A percentile compares a stretch with the other conserved stretches of the same genome.
Evolutionary conservation across 2,888 invertebrate species (phyloP).

Genomic region (Leptinotarsa tumamoca): DNA sequence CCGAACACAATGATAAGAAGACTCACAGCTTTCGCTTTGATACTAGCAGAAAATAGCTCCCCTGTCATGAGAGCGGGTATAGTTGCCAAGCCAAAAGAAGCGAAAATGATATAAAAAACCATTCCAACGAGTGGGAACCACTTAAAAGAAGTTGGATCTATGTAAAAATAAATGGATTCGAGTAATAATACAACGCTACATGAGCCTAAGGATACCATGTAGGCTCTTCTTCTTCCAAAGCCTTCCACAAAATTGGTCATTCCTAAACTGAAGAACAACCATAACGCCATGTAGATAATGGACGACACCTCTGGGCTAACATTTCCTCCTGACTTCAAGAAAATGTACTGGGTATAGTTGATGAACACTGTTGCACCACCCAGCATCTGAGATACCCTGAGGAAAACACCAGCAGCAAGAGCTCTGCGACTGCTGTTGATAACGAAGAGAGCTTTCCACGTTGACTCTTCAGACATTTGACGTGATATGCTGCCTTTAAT

Average conservation of each 20-base stretch:
- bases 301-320: constrained; percentile 56
- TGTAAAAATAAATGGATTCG: constrained; percentile 54
- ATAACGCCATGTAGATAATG: constrained; percentile 52
- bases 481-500: constrained; percentile 53
- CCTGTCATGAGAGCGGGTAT: constrained; percentile 57
- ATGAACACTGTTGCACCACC: constrained; percentile 56
- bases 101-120: constrained; percentile 37
- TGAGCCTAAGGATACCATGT: constrained; percentile 53
- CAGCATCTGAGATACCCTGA: constrained; percentile 58
- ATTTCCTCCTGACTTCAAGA: constrained; percentile 58
- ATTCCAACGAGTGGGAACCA: constrained; percentile 58
- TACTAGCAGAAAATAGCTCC: constrained; percentile 58
- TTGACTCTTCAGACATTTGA: constrained; percentile 59
- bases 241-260: constrained; percentile 40
- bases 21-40: constrained; percentile 56
- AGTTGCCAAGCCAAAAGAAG: constrained; percentile 51
- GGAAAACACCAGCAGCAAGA: constrained; percentile 53
- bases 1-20: constrained; percentile 30
- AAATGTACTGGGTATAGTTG: constrained; percentile 58
- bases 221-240: constrained; percentile 55
- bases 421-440: constrained; percentile 57
- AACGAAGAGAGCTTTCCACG: constrained; percentile 56
- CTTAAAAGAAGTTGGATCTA: constrained; percentile 48
- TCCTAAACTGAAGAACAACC: constrained; percentile 44
- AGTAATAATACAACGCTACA: constrained; percentile 50